Evolutionary conservation across 2,888 invertebrate genomes (phyloP).

Genomic region (Drosophila birchii): DNA sequence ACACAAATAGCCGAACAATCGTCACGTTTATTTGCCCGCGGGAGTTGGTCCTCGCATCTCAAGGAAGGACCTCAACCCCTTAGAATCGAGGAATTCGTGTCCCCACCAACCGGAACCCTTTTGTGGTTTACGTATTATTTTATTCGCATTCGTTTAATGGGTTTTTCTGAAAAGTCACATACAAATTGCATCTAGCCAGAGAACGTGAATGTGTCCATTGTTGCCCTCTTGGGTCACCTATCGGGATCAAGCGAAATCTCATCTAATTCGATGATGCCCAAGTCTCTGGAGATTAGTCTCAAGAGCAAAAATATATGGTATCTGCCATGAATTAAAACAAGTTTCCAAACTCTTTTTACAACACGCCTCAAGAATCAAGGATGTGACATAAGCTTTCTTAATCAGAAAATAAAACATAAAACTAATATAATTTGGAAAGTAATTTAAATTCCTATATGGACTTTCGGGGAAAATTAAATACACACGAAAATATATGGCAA

Average conservation of each 20-base stretch:
- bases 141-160: constrained; percentile 48
- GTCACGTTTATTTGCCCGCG: constrained; percentile 69
- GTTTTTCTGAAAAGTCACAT: constrained; percentile 28
- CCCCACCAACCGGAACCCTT: constrained; percentile 38
- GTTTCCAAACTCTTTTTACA: background rate
- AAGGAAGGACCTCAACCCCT: constrained; percentile 14
- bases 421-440: background rate
- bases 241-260: background rate
- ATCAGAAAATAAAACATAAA: background rate
- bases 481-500: background rate
- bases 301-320: no score
- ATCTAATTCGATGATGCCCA: background rate
- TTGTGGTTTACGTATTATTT: constrained; percentile 45
- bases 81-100: background rate
- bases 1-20: constrained; percentile 80
- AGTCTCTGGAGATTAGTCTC: constrained; percentile 3
- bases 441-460: background rate
- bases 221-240: constrained; percentile 17
- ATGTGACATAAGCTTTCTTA: background rate
- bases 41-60: constrained; percentile 36
- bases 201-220: constrained; percentile 23
- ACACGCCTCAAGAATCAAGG: background rate
- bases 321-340: background rate
- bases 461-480: background rate
- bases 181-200: constrained; percentile 18